These are phyloP conservation scores for Diabrotica virgifera DNA, from an alignment of 1,140 invertebrate species.

Conservation along the genomic window DNA sequence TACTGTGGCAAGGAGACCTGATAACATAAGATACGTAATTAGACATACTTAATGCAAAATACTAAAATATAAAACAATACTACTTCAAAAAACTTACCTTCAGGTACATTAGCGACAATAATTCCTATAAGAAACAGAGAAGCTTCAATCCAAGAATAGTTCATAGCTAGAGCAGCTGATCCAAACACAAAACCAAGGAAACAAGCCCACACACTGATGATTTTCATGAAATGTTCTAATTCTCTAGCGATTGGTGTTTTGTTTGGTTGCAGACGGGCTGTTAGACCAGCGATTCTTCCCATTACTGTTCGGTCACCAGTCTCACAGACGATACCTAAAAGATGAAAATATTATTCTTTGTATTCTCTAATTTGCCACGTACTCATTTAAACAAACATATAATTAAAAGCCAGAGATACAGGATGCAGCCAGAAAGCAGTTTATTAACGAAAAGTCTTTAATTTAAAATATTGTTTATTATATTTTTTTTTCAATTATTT, in stretches of 20 bases:
- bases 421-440: too few relatives aligned
- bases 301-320: constrained; percentile 81
- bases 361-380: too few relatives aligned
- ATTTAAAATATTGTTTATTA: too few relatives aligned
- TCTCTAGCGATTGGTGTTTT: constrained; percentile 77
- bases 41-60: background rate
- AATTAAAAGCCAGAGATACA: too few relatives aligned
- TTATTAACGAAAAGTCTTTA: too few relatives aligned
- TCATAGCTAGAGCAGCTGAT: constrained; percentile 62
- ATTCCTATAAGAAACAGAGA: constrained; percentile 82
- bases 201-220: constrained; percentile 72
- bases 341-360: background rate
- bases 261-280: constrained; percentile 67
- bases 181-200: constrained; percentile 76
- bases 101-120: constrained; percentile 82
- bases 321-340: constrained; percentile 63
- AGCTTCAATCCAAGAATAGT: constrained; percentile 74
- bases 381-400: too few relatives aligned
- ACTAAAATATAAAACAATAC: background rate
- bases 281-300: constrained; percentile 79
- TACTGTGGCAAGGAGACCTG: constrained; percentile 72
- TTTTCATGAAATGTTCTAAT: constrained; percentile 75
- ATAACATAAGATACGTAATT: background rate
- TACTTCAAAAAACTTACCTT: constrained; percentile 49
- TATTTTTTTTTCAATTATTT: too few relatives aligned